Evolutionary conservation across 92 coral and sea anemone species (phyloP).

Genomic region (Umimayanthus kanabou): DNA sequence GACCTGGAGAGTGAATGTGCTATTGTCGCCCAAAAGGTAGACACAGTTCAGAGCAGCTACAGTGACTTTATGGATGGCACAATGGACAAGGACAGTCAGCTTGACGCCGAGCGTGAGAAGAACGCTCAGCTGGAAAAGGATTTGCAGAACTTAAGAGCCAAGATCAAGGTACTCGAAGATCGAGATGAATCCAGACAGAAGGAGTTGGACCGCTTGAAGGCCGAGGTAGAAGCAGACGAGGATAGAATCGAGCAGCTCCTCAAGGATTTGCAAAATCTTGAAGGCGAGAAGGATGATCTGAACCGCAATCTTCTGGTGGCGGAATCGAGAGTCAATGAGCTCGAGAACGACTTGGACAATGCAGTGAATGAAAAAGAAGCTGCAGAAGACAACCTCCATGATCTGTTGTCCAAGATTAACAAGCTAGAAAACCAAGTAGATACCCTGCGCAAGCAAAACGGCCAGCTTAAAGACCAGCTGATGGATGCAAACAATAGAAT

Average conservation of each 20-base stretch:
- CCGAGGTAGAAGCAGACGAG: constrained; percentile 80
- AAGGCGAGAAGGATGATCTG: constrained; percentile 80
- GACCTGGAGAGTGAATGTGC: constrained; percentile 79
- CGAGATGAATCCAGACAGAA: constrained; percentile 69
- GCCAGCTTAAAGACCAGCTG: constrained; percentile 79
- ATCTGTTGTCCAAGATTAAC: constrained; percentile 68
- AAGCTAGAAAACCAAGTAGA: constrained; percentile 82
- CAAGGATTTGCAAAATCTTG: constrained; percentile 70
- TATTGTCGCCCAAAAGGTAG: constrained; percentile 73
- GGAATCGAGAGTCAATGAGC: constrained; percentile 69
- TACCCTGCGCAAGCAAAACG: constrained; percentile 73
- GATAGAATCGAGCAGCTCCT: constrained; percentile 66
- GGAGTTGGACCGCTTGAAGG: constrained; percentile 89
- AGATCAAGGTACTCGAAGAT: constrained; percentile 67
- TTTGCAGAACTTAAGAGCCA: constrained; percentile 52
- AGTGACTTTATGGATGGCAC: constrained; percentile 70
- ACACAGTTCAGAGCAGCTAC: constrained; percentile 73
- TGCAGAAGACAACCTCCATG: constrained; percentile 85
- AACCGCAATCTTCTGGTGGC: constrained; percentile 71
- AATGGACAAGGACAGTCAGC: constrained; percentile 52
- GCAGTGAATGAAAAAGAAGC: constrained; percentile 74
- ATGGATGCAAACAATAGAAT: constrained; percentile 79
- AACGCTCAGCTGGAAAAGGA: constrained; percentile 83
- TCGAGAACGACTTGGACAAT: constrained; percentile 77
- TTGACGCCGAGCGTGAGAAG: constrained; percentile 81